phyloP scores from a whole-genome alignment of 2,888 invertebrate species.

The Cantharis flavilabris region DNA sequence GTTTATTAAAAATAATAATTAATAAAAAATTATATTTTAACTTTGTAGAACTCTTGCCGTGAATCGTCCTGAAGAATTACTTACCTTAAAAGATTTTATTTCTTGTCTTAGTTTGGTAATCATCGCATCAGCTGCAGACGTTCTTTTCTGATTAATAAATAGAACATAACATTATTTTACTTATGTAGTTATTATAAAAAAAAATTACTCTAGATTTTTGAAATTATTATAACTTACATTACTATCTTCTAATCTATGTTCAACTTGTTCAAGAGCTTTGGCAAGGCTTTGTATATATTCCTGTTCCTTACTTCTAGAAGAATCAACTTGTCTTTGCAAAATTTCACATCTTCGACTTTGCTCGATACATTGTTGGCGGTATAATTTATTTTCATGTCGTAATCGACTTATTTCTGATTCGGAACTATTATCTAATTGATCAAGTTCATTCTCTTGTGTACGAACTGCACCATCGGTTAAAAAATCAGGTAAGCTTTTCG shows the following conservation, averaged over 20 bases:
- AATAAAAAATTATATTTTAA: too few relatives aligned
- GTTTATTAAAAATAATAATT: too few relatives aligned
- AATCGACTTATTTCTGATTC: conserved; percentile 57
- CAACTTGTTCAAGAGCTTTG: conserved; percentile 63
- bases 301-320: conserved; percentile 58
- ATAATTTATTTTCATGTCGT: conserved; percentile 61
- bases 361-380: conserved; percentile 60
- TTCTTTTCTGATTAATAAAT: conserved; percentile 61
- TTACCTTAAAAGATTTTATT: conserved; percentile 70
- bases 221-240: conserved; percentile 53
- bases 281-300: conserved; percentile 61
- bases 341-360: conserved; percentile 59
- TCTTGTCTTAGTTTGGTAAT: conserved; percentile 70
- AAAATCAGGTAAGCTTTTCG: conserved; percentile 71
- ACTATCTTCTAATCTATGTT: conserved; percentile 63
- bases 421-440: conserved; percentile 42
- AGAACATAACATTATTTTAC: too few relatives aligned
- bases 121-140: conserved; percentile 64
- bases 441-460: conserved; percentile 46
- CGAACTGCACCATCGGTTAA: conserved; percentile 71
- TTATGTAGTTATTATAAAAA: too few relatives aligned
- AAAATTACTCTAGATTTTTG: too few relatives aligned
- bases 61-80: conserved; percentile 26
- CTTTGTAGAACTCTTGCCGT: too few relatives aligned
- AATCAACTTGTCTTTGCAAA: conserved; percentile 60